Evolutionary conservation across 2,113 vertebrate species (phyloP), one percentile per base, ranked within the genome.

Genomic region (Athene cunicularia): DNA sequence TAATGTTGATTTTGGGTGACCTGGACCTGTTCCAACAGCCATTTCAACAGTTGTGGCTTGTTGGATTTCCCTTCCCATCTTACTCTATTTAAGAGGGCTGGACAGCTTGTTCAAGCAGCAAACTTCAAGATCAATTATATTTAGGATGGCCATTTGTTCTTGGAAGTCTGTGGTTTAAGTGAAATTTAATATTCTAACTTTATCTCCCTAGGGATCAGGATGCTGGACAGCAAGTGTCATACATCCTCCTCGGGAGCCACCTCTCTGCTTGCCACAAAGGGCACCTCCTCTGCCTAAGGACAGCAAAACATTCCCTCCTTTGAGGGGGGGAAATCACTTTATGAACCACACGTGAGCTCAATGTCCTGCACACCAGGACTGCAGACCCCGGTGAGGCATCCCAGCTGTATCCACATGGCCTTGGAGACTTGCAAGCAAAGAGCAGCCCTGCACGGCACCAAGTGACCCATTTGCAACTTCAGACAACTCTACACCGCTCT

Each of bases 41-140:
- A 2, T 5, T 22, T 35, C 64, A 41, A 6, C 52, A n/a, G 33
- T 1, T 6, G 26, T 11, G n/a, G 58, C 30, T 72, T 5, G 1
- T 2, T n/a, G 39, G 12, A 16, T 24, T 52, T 63, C 64, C 26
- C 73, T 43, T 37, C 43, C 60, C 75, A 23, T 0, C 75, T 32
- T 72, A 4, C 1, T 1, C 21, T 1, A 5, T 33, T 20, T 14
- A 12, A 7, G 17, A 49, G 30, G 21, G 28, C 6, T 3, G 3
- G 26, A 17, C 35, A 14, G 27, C 37, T 72, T 21, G 49, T 23
- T 39, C 47, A 4, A 10, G 16, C 50, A 67, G 35, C 41, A 55
- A 20, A 1, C 3, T 1, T 37, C n/a, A 76, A n/a, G 32, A 21
- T 6, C 49, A 56, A 9, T 16, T 41, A 6, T 4, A 2, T 17